A percentile compares a stretch with the other conserved stretches of the same genome.
These are phyloP conservation scores for rabbit (Oryctolagus cuniculus) DNA, from an alignment of 2,113 vertebrate species.

Conservation along the genomic window DNA sequence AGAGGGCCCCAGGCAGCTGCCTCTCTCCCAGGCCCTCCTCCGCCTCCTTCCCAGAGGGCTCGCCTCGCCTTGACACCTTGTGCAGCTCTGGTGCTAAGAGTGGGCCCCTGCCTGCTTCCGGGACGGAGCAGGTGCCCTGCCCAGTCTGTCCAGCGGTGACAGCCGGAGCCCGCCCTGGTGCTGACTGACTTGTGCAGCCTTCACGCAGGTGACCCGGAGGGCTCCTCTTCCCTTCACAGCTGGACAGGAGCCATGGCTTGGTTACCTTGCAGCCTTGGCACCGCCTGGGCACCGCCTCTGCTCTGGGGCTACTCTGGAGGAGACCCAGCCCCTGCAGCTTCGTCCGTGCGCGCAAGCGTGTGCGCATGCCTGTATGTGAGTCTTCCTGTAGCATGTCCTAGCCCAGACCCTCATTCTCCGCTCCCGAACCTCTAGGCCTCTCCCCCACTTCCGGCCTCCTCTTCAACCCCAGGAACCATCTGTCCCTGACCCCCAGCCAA, in stretches of 20 bases:
- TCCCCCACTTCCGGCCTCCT: not conserved
- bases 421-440: not conserved
- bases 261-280: not conserved
- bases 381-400: not conserved
- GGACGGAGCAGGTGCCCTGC: not conserved
- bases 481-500: not conserved
- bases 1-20: not conserved
- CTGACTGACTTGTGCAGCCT: not conserved
- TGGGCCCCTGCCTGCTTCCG: not conserved
- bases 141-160: not conserved
- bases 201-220: not conserved
- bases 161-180: accelerated
- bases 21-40: not conserved
- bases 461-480: not conserved
- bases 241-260: not conserved
- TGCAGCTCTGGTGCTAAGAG: not conserved
- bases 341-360: not conserved
- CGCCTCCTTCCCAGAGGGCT: not conserved
- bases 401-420: not conserved
- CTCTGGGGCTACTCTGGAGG: not conserved
- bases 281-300: not conserved
- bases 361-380: not conserved
- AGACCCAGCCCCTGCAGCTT: not conserved
- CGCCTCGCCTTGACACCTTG: not conserved
- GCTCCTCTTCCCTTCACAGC: not conserved